phyloP scores from a whole-genome alignment of 2,797 vertebrate species.

The Adelosebastes latens region DNA sequence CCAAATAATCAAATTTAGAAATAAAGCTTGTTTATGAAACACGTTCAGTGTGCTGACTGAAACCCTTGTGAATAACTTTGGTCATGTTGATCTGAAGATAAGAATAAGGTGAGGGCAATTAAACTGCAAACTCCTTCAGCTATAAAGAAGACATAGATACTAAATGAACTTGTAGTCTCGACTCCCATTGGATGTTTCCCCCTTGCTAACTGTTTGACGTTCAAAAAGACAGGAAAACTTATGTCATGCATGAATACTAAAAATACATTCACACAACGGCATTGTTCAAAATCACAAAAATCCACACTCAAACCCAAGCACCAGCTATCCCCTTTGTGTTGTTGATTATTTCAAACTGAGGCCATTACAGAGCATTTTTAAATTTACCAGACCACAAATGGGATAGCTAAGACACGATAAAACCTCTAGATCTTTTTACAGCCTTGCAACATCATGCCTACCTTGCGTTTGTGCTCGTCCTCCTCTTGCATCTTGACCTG shows the following conservation, averaged over 20 bases:
- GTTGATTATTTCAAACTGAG: neutral
- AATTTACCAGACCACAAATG: slow-evolving; percentile 53
- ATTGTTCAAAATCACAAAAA: slow-evolving; percentile 35
- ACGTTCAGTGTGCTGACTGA: neutral
- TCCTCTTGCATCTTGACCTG: slow-evolving; percentile 97
- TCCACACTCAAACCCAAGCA: slow-evolving; percentile 37
- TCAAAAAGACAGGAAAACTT: neutral
- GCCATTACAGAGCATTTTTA: neutral
- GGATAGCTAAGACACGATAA: slow-evolving; percentile 52
- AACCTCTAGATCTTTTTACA: neutral
- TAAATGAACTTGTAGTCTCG: neutral
- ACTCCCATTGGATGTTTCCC: neutral
- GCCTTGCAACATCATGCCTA: slow-evolving; percentile 64
- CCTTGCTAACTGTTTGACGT: neutral
- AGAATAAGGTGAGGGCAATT: neutral
- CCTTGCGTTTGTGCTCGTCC: slow-evolving; percentile 93
- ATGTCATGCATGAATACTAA: slow-evolving; percentile 28
- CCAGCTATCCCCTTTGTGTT: slow-evolving; percentile 58
- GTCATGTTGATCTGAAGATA: neutral
- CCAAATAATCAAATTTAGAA: neutral
- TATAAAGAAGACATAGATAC: neutral
- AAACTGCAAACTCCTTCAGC: neutral
- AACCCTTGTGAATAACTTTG: neutral
- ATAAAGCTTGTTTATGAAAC: neutral
- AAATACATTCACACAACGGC: neutral